Evolutionary conservation across 2,888 invertebrate species (phyloP).

Genomic region (Ctenicera cuprea): DNA sequence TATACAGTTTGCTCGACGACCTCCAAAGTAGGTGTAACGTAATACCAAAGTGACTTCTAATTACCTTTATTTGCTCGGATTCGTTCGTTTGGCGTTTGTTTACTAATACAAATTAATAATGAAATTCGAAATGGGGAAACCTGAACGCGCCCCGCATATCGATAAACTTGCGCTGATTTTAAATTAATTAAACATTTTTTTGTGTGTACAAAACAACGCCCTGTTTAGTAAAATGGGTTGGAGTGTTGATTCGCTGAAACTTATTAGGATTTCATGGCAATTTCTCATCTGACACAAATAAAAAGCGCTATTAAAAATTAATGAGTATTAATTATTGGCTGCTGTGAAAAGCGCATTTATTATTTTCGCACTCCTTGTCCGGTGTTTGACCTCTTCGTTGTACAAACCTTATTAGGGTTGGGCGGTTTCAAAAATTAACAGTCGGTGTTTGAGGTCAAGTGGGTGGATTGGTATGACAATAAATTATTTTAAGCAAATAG

Average conservation of each 20-base stretch:
- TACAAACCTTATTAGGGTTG: too few relatives aligned
- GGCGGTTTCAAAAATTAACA: too few relatives aligned
- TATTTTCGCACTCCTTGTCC: neutral
- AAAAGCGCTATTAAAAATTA: conserved; percentile 3
- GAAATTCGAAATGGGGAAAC: conserved; percentile 15
- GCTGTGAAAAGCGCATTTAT: neutral
- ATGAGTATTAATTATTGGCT: neutral
- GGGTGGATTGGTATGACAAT: too few relatives aligned
- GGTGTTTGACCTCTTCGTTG: neutral
- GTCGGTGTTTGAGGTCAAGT: too few relatives aligned
- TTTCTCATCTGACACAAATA: conserved; percentile 3
- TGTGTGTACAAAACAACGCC: neutral
- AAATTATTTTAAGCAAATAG: too few relatives aligned
- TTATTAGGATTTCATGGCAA: conserved; percentile 8
- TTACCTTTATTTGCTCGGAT: conserved; percentile 29
- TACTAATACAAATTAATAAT: conserved; percentile 34
- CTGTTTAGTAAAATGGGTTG: neutral
- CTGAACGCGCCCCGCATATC: neutral
- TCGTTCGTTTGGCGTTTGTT: conserved; percentile 21
- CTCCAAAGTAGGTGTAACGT: conserved; percentile 7
- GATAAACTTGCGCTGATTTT: conserved; percentile 2
- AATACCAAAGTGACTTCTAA: conserved; percentile 35
- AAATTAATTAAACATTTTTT: conserved; percentile 9
- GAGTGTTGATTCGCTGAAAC: neutral
- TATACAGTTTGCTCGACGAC: conserved; percentile 22